Percentiles rank a stretch among this genome's conserved stretches.
phyloP scores from a whole-genome alignment of 2,888 invertebrate genomes.

The Ariolimax columbianus region DNA sequence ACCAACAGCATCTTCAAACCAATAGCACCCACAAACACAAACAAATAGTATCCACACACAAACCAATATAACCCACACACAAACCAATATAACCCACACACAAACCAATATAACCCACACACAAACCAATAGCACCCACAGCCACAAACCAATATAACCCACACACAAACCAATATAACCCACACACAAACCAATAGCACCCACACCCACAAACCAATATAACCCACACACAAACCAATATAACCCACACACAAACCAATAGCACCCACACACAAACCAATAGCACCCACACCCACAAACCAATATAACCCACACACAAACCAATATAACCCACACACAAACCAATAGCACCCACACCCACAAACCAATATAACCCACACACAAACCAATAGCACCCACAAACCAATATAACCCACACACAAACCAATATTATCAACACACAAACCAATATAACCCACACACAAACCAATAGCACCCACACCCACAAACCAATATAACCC shows the following conservation, averaged over 20 bases:
- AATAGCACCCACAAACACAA: too few relatives aligned
- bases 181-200: background rate
- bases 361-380: background rate
- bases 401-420: background rate
- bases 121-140: background rate
- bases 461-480: background rate
- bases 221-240: background rate
- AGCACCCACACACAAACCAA: background rate
- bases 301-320: background rate
- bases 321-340: background rate
- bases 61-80: too few relatives aligned
- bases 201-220: background rate
- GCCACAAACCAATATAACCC: background rate
- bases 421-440: background rate
- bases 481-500: background rate
- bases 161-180: background rate
- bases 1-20: too few relatives aligned
- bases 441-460: background rate
- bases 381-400: background rate
- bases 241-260: too few relatives aligned
- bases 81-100: background rate
- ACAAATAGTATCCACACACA: too few relatives aligned
- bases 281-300: background rate
- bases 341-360: too few relatives aligned
- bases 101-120: too few relatives aligned